These are phyloP conservation scores for Platyura marginata DNA, from an alignment of 1,140 invertebrate species.

Conservation along the genomic window DNA sequence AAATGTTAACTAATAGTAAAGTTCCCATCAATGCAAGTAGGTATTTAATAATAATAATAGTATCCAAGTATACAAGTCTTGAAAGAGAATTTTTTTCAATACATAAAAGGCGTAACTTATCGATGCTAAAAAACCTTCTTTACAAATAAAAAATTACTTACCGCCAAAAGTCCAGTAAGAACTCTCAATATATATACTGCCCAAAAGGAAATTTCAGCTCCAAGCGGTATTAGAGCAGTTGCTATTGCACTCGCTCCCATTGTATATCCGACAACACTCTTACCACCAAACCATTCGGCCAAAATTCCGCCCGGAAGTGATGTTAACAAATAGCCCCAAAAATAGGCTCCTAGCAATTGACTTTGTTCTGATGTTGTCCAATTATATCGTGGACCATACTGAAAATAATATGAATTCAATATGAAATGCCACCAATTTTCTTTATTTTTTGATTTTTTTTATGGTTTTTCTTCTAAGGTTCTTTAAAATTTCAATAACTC, in stretches of 20 bases:
- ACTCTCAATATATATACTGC: constrained; percentile 41
- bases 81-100: too few relatives aligned
- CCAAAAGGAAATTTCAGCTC: constrained; percentile 36
- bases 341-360: constrained; percentile 42
- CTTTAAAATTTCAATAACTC: too few relatives aligned
- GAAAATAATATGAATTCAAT: too few relatives aligned
- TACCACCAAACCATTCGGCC: constrained; percentile 52
- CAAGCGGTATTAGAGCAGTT: constrained; percentile 44
- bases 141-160: constrained; percentile 26
- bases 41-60: too few relatives aligned
- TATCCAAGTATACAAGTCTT: too few relatives aligned
- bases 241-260: constrained; percentile 45
- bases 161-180: constrained; percentile 42
- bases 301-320: constrained; percentile 45
- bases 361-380: constrained; percentile 42
- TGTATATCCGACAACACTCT: constrained; percentile 47
- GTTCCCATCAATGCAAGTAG: too few relatives aligned
- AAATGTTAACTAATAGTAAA: too few relatives aligned
- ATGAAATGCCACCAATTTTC: too few relatives aligned
- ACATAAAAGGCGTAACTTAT: too few relatives aligned
- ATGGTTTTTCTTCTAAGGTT: too few relatives aligned
- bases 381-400: constrained; percentile 34
- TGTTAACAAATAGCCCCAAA: constrained; percentile 39
- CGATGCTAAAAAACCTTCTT: too few relatives aligned
- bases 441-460: too few relatives aligned